Evolutionary conservation across 2,797 vertebrate species (phyloP), one percentile per base, ranked within the genome.

Genomic region (Sebastes itinus): DNA sequence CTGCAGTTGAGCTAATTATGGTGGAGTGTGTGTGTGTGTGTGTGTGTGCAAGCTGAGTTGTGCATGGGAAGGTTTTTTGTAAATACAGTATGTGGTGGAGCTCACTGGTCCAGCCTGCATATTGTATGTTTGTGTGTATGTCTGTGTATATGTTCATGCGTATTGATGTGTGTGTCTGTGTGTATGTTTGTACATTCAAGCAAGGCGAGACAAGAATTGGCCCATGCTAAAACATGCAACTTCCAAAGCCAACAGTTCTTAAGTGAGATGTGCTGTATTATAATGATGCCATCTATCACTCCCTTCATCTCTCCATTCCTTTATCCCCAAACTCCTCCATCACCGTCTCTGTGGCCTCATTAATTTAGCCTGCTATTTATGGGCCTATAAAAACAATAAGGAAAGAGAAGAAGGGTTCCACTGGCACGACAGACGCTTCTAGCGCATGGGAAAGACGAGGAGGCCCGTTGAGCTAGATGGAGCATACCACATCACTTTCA

Each of bases 201-300:
- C 82, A 78, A 86, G 63, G 74, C 73, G 2, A 80, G 72, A 66
- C 75, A 33, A 23, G 71, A 89, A 69, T 74, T 91, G 88, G 90
- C 91, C 77, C 78, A 75, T 30, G 61, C 81, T 78, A 79, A 90
- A 91, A 89, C 79, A 84, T 32, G 59, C 72, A 75, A 90, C 85
- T 85, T 95, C 93, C 94, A 94, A 94, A 94, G 89, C 89, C 84
- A 93, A 94, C 93, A 92, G 85, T 84, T 92, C 92, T 90, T 91
- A 91, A 94, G 90, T 92, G 88, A 94, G 93, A 95, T 94, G 79
- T 92, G 90, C 89, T 83, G 82, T 61, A 60, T 83, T 90, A 88
- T 94, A 95, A 95, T 93, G 94, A 93, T 92, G 91, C 92, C 90
- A 95, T 96, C 93, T 92, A 95, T 96, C 94, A 95, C 78, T 91